Base-by-base conservation (phyloP, 2,888 invertebrate species). In the Aethes cnicana region DNA sequence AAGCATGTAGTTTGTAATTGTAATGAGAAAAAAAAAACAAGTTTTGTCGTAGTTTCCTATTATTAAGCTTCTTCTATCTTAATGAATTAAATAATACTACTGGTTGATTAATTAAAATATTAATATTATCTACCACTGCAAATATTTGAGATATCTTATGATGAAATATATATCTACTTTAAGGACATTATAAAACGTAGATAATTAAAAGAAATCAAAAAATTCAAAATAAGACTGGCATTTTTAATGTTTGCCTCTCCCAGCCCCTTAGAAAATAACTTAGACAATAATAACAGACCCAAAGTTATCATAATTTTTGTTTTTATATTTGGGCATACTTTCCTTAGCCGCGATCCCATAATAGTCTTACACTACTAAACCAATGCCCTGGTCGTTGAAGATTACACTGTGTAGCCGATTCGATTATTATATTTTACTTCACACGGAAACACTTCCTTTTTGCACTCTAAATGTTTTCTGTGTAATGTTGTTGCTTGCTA, bases 151-250 rank as follows among this genome's bases (percentile, higher is more conserved):
- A 88, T 90, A 90, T 89, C 90, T 90, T 90, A 90, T 90, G 88
- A 89, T 89, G 84, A 87, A 84, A 89, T 89, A 89, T 89, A 89
- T 90, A 90, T 90, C 88, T 90, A 90, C 89, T 89, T 82, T 90
- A 90, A 90, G 90, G 85, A 90, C 90, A 90, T 90, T 90, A 90
- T 90, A 86, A 89, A 90, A 84, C 90, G 90, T 90, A 90, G 90
- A 90, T 90, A 90, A 90, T 89, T 89, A 90, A 90, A 90, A 90
- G 89, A 87, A 89, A 89, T 88, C 88, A 85, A 90, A 90, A 89
- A 82, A 84, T 88, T 89, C 79, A 89, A 90, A 87, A 87, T 82
- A 85, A 58, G 47, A 80, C 74, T 84, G 81, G 87, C 86, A 88
- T 88, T 90, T 90, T 90, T 86, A 88, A 87, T 89, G 79, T 69